Percentiles rank a stretch among this genome's conserved stretches.
Evolutionary conservation across 1,140 invertebrate genomes (phyloP).

Genomic region (Triops cancriformis): DNA sequence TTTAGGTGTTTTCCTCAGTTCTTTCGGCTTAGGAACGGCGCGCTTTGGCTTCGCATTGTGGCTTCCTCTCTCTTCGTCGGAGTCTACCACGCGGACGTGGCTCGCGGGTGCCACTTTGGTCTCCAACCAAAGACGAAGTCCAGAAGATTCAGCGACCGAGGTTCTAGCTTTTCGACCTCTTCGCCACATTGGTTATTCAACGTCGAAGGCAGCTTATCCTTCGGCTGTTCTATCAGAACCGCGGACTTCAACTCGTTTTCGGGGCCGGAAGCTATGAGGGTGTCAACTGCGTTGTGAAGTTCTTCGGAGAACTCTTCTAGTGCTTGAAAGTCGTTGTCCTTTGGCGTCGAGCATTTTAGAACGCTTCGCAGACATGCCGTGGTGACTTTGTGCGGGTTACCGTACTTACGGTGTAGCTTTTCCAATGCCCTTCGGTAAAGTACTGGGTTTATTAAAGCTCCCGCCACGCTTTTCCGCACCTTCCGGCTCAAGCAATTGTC

Average conservation of each 20-base stretch:
- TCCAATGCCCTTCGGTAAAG: neutral
- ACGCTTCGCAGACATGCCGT: neutral
- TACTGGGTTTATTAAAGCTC: neutral
- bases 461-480: neutral
- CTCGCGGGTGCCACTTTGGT: neutral
- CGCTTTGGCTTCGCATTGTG: neutral
- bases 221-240: neutral
- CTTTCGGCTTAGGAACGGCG: no score
- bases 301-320: neutral
- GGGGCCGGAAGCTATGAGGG: neutral
- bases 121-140: neutral
- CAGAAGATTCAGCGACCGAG: neutral
- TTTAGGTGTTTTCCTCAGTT: neutral
- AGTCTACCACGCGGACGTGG: neutral
- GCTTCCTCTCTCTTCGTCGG: neutral
- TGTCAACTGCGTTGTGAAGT: neutral
- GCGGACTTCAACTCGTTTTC: neutral
- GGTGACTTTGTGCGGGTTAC: neutral
- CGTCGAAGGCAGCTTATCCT: neutral
- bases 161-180: conserved; percentile 7
- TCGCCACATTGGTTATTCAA: neutral
- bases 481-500: conserved; percentile 7
- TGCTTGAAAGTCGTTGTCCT: neutral
- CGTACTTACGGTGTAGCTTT: conserved; percentile 6
- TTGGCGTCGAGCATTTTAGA: neutral